Evolutionary conservation across 2,113 vertebrate genomes (phyloP), one percentile per base, ranked within the genome.

Genomic region (Neolamprologus variostigma): DNA sequence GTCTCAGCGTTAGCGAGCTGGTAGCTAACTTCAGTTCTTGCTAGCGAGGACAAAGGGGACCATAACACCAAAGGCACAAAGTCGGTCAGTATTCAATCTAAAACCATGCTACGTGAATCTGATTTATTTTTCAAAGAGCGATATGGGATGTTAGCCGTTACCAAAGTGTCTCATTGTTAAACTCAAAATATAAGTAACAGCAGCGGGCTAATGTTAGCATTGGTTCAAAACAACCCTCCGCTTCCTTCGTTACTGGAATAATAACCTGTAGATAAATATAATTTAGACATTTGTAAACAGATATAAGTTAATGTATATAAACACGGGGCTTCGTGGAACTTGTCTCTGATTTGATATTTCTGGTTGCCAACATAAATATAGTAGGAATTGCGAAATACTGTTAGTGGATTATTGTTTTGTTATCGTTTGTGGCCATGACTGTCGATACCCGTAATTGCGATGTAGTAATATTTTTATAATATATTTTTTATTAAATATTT

Each of bases 1-100:
- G 73, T 82, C 88, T 89, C 84, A 86, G 87, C 81, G 6, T 88
- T 92, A 94, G 93, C 93, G 83, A 81, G 79, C 12, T 6, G 55
- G 68, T 40, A 55, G 92, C 93, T 91, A 94, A 90, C 91, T 31
- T 33, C 35, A 84, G 73, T 76, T 85, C 12, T 54, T 55, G 91
- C 93, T 91, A 89, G 89, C 88, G 93, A 92, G 95, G 95, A 96
- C 96, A 96, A 96, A 96, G 95, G 90, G 90, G 81, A 91, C 61
- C 63, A 37, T 3, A 45, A 81, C 68, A 86, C 40, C 80, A 83
- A 61, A 50, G 55, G n/a, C 87, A 84, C 35, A 31, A 23, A 86
- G 23, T 86, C 84, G 80, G 63, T 47, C 80, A 47, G 68, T 47
- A 28, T 81, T 8, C 5, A 71, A 33, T 71, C n/a, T 2, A 51